Percentiles rank a stretch among this genome's conserved stretches.
Conservation (phyloP, 2,797 vertebrate species). For the Lophius americanus region DNA sequence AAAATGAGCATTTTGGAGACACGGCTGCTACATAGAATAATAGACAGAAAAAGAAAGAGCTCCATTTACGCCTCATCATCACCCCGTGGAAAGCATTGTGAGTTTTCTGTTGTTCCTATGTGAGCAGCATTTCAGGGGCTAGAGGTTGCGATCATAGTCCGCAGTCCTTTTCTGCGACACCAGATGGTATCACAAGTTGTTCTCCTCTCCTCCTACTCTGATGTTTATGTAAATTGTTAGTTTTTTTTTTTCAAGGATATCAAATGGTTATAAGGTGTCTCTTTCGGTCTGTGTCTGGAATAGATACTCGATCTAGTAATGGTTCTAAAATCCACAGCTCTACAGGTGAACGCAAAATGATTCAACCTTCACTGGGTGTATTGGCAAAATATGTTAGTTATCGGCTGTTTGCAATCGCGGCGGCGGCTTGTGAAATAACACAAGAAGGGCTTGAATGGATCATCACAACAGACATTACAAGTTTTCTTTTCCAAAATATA, state of each 20-base stretch:
- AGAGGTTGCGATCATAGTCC: conserved; percentile 23
- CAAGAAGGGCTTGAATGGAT: too few relatives aligned
- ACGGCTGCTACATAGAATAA: conserved; percentile 25
- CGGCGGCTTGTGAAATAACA: too few relatives aligned
- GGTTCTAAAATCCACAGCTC: not conserved
- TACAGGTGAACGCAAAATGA: too few relatives aligned
- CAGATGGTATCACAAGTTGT: conserved; percentile 19
- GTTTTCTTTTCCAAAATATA: too few relatives aligned
- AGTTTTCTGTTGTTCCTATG: conserved; percentile 16
- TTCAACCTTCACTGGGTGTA: too few relatives aligned
- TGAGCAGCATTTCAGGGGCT: conserved; percentile 40
- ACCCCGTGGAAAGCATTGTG: conserved; percentile 5
- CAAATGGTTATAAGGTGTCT: not conserved
- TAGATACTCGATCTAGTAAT: not conserved
- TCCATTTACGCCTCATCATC: not conserved
- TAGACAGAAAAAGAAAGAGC: conserved; percentile 12
- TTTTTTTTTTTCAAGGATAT: not conserved
- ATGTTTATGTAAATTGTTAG: conserved; percentile 23
- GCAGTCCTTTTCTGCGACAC: conserved; percentile 16
- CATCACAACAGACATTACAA: too few relatives aligned
- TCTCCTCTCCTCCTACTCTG: not conserved
- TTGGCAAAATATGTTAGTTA: too few relatives aligned
- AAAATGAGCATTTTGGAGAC: conserved; percentile 28
- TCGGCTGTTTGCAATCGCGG: too few relatives aligned
- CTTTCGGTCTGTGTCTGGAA: not conserved